Evolutionary conservation across 1,140 invertebrate species (phyloP).

Genomic region (Lordiphosa stackelbergi): DNA sequence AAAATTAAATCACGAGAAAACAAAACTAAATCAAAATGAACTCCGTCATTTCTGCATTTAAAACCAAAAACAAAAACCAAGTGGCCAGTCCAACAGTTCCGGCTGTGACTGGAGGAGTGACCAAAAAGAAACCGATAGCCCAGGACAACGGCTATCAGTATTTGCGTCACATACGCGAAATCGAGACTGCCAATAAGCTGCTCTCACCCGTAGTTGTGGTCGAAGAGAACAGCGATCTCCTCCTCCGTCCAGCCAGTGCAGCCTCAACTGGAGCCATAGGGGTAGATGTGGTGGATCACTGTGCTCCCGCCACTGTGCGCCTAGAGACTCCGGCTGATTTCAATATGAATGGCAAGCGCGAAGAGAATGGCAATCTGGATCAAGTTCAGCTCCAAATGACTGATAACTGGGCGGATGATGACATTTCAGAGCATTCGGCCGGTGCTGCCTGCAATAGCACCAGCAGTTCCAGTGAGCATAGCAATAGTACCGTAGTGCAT

Average conservation of each 20-base stretch:
- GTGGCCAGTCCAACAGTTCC: conserved; percentile 17
- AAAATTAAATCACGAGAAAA: too few species aligned
- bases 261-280: conserved; percentile 9
- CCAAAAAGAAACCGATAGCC: conserved; percentile 51
- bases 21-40: conserved; percentile 61
- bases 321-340: conserved; percentile 52
- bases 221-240: conserved; percentile 27
- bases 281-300: conserved; percentile 66
- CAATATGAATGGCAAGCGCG: conserved; percentile 66
- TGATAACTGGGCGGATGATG: conserved; percentile 45
- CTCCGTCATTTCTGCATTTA: conserved; percentile 77
- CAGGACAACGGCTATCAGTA: conserved; percentile 75
- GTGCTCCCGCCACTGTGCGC: conserved; percentile 49
- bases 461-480: conserved; percentile 72
- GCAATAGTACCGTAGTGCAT: conserved; percentile 71
- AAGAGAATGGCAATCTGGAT: conserved; percentile 58
- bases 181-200: conserved; percentile 71
- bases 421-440: conserved; percentile 63
- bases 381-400: conserved; percentile 15
- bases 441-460: conserved; percentile 67
- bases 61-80: conserved; percentile 63
- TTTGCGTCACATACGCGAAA: conserved; percentile 74
- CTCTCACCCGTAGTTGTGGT: conserved; percentile 58
- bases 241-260: conserved; percentile 32
- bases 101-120: conserved; percentile 22